These are phyloP conservation scores for Antheraea yamamai DNA, from an alignment of 2,888 invertebrate species.

Conservation along the genomic window DNA sequence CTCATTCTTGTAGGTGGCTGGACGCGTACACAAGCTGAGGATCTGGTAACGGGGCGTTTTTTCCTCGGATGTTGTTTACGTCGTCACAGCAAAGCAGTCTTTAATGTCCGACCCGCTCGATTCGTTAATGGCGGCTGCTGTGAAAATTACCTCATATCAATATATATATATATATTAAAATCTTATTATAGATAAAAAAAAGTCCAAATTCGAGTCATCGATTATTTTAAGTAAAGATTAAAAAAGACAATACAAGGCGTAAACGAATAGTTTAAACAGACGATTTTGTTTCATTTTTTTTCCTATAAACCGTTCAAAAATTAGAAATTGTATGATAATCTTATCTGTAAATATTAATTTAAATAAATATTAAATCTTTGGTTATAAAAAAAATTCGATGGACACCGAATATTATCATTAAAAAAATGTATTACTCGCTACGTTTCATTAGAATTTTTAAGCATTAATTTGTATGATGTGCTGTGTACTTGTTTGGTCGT, in stretches of 20 bases:
- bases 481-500: not conserved
- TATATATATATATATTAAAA: not conserved
- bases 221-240: not conserved
- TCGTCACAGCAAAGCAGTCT: slow-evolving; percentile 54
- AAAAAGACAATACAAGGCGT: not conserved
- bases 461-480: slow-evolving; percentile 4
- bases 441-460: not conserved
- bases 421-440: not conserved
- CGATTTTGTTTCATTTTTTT: not conserved
- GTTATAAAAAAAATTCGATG: not conserved
- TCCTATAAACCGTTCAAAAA: not conserved
- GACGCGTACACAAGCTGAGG: not conserved
- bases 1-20: slow-evolving; percentile 10
- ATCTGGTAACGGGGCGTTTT: slow-evolving; percentile 14
- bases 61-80: slow-evolving; percentile 15
- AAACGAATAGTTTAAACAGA: not conserved
- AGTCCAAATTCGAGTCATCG: not conserved
- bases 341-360: not conserved
- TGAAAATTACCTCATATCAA: not conserved
- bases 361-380: not conserved
- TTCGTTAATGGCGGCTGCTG: slow-evolving; percentile 78
- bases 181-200: not conserved
- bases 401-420: not conserved
- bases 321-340: not conserved
- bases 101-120: slow-evolving; percentile 62